Evolutionary conservation across 2,888 invertebrate genomes (phyloP), one percentile per base, ranked within the genome.

Genomic region (Ormia ochracea): DNA sequence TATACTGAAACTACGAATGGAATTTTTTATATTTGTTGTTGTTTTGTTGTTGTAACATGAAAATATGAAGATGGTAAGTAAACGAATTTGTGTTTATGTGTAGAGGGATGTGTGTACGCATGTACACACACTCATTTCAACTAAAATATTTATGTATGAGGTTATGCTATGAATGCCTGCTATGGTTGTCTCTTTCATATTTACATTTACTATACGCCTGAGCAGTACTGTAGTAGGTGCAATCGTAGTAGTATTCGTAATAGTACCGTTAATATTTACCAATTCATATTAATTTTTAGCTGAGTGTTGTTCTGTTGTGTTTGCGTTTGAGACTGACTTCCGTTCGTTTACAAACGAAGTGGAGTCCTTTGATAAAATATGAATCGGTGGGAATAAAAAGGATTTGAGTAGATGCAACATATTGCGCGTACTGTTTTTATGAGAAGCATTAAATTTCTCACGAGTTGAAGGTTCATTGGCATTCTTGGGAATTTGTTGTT

Each of bases 381-480:
- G 74, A 78, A 79, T 79, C 45, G 36, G n/a, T 56, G 31, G 78
- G 17, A 17, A 41, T 31, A 23, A 31, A 19, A 38, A n/a, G 6
- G 31, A 50, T 45, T 58, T 58, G 48, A 36, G 26, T 33, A 6
- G n/a, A n/a, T n/a, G n/a, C n/a, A n/a, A n/a, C 6, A 14, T 38
- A 58, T 9, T 59, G 69, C 69, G 58, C 58, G 59, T 38, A 14
- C 4, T 26, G 23, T 50, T n/a, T 23, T 21, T 14, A 2, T 26
- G 36, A 68, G 36, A 48, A 36, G 4, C 6, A 21, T 17, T 1
- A 28, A 66, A 65, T 41, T 79, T 75, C 79, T 75, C 75, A 75
- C 66, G 72, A 61, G 72, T 72, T 72, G 68, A 72, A 76, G 72
- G 75, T 80, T 80, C 80, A 76, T 80, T 80, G 80, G 61, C 76